A percentile compares a stretch with the other conserved stretches of the same genome.
Evolutionary conservation across 2,888 invertebrate species (phyloP).

Genomic region (Pristionchus entomophagus): DNA sequence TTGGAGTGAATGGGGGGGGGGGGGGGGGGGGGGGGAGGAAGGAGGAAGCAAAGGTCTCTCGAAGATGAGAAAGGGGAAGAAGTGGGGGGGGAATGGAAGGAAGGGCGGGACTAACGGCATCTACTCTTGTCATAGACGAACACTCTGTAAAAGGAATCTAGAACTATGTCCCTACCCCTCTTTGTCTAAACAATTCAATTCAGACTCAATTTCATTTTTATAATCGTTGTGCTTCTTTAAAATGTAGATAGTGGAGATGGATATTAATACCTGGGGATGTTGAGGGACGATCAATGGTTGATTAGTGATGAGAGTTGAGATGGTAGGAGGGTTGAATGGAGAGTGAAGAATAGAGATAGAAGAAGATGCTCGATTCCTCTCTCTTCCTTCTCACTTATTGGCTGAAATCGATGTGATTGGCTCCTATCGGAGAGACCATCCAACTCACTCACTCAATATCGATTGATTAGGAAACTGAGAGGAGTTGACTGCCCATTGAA

Average conservation of each 20-base stretch:
- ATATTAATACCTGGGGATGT: not conserved
- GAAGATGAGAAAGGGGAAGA: conserved; percentile 37
- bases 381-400: not conserved
- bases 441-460: not conserved
- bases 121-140: not conserved
- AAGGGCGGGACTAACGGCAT: not conserved
- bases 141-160: not conserved
- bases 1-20: conserved; percentile 32
- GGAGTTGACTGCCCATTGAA: not conserved
- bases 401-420: conserved; percentile 18
- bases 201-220: not conserved
- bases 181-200: conserved; percentile 9
- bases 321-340: not conserved
- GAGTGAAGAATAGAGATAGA: not conserved
- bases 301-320: not conserved
- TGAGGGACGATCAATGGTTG: not conserved
- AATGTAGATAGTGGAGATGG: not conserved
- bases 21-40: not conserved
- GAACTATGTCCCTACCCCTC: not conserved
- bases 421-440: not conserved
- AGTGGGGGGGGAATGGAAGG: not conserved
- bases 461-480: not conserved
- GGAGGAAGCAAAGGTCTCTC: conserved; percentile 27
- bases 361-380: not conserved
- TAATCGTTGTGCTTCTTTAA: not conserved